Evolutionary conservation across 2,888 invertebrate species (phyloP).

Genomic region (Acronicta aceris): DNA sequence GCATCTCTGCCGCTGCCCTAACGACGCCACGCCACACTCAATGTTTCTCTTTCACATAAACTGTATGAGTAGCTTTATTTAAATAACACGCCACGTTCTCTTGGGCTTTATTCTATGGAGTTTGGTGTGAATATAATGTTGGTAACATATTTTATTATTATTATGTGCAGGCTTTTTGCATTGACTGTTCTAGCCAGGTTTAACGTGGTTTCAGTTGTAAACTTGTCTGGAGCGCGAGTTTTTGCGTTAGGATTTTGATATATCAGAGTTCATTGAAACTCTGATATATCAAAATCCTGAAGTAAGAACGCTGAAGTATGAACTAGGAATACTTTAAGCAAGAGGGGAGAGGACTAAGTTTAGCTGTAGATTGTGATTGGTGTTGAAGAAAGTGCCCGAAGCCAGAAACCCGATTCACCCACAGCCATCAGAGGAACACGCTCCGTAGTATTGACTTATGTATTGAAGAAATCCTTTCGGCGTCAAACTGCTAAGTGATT

Average conservation of each 20-base stretch:
- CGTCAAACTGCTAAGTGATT: too few species aligned
- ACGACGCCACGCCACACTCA: conserved; percentile 68
- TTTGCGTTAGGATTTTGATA: conserved; percentile 22
- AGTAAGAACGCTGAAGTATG: conserved; percentile 26
- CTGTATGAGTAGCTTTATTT: conserved; percentile 77
- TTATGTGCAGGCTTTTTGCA: conserved; percentile 30
- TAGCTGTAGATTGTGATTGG: too few species aligned
- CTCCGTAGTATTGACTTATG: too few species aligned
- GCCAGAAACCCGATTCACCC: too few species aligned
- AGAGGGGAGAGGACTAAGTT: too few species aligned
- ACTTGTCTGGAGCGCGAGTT: conserved; percentile 20
- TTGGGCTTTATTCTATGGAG: conserved; percentile 56
- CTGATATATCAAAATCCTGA: too few species aligned
- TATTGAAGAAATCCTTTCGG: too few species aligned
- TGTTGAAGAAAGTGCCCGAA: too few species aligned
- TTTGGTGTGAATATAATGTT: conserved; percentile 72
- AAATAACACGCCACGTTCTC: conserved; percentile 74
- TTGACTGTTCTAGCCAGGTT: conserved; percentile 29
- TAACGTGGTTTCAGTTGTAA: conserved; percentile 20
- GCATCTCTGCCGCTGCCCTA: conserved; percentile 79
- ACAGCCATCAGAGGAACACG: too few species aligned
- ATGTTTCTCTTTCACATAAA: conserved; percentile 71
- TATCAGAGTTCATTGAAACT: background rate
- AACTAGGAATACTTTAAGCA: too few species aligned
- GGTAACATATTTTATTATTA: conserved; percentile 28